Evolutionary conservation across 2,888 invertebrate genomes (phyloP), one percentile per base, ranked within the genome.

Genomic region (Miltochrista miniata): DNA sequence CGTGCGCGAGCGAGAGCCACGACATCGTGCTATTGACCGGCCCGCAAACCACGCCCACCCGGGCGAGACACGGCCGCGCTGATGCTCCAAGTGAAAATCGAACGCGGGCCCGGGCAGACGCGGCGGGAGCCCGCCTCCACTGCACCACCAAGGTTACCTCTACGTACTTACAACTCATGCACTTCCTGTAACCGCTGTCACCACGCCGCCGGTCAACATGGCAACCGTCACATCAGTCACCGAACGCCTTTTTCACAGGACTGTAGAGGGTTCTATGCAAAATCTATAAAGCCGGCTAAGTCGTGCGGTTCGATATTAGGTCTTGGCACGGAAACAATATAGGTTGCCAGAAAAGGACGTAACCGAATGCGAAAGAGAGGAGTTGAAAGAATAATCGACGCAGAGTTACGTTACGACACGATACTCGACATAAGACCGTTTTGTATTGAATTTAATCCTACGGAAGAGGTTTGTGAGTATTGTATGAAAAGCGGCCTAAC

Each of bases 31-130:
- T 91, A 91, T 91, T 90, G 91, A 91, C 91, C 91, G 91, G 90
- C 89, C 75, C 69, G 83, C 75, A 88, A 85, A 80, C 90, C 90
- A 90, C 90, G 90, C 90, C 90, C 86, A 90, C 90, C 87, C 87
- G 88, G 89, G 88, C 83, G 83, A 89, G 87, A 87, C 85, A 85
- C 84, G 87, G 77, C 79, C 85, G 86, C 87, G 79, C 81, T 80
- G 84, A 85, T 85, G 83, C 74, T 86, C 90, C 90, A 89, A 90
- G 90, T 90, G 89, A 88, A 89, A 90, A 91, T 90, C 90, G 90
- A 90, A 88, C 85, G 82, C 79, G 84, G 80, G 84, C 89, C 90
- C 90, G 90, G 90, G 89, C 90, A 87, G 85, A 88, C 90, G 90
- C 87, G 78, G 74, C 74, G 73, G 69, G 70, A 70, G 58, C 56